phyloP scores from a whole-genome alignment of 2,113 vertebrate species.

The Neodontobutis hainanensis region DNA sequence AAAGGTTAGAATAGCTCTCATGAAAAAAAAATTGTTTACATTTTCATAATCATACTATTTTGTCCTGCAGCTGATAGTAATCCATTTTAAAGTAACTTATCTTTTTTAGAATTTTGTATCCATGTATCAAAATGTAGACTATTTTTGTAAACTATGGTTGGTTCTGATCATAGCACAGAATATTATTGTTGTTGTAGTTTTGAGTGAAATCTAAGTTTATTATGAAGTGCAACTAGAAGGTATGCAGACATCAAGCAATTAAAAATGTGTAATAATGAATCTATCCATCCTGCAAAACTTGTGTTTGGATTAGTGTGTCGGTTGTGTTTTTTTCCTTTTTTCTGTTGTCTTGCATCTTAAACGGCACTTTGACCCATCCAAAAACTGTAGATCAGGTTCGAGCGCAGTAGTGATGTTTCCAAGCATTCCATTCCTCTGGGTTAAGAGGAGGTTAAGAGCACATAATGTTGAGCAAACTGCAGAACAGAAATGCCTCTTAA shows the following conservation, averaged over 20 bases:
- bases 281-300: slow-evolving; percentile 38
- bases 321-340: background rate
- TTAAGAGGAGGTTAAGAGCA: slow-evolving; percentile 63
- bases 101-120: slow-evolving; percentile 76
- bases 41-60: slow-evolving; percentile 66
- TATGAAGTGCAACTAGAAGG: slow-evolving; percentile 44
- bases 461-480: slow-evolving; percentile 46
- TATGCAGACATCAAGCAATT: slow-evolving; percentile 38
- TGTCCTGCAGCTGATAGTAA: slow-evolving; percentile 62
- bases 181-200: slow-evolving; percentile 64
- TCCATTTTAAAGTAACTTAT: slow-evolving; percentile 75
- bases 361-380: slow-evolving; percentile 68
- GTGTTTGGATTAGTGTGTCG: slow-evolving; percentile 24
- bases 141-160: slow-evolving; percentile 78
- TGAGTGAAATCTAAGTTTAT: slow-evolving; percentile 57
- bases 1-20: slow-evolving; percentile 42
- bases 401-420: slow-evolving; percentile 62
- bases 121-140: slow-evolving; percentile 78
- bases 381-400: slow-evolving; percentile 67
- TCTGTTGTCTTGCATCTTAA: slow-evolving; percentile 61
- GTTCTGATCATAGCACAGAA: slow-evolving; percentile 73
- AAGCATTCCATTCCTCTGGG: slow-evolving; percentile 70
- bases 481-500: slow-evolving; percentile 63
- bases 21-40: slow-evolving; percentile 66
- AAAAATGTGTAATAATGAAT: slow-evolving; percentile 29